Base-by-base conservation (phyloP, 2,888 invertebrate genomes). In the Rhyacophila evoluta region DNA sequence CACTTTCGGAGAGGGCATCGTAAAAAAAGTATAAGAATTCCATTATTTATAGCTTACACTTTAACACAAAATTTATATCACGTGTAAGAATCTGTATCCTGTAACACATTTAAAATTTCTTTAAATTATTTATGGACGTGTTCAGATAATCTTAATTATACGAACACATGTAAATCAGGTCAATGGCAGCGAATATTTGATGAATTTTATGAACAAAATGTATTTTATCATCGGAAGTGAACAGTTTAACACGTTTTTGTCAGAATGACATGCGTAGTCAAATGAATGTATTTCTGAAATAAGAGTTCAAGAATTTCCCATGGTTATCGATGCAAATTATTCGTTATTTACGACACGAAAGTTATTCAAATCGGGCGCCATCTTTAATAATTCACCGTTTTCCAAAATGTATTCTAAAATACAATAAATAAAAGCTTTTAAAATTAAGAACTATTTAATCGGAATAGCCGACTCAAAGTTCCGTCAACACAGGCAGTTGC, bases 241-340 rank as follows among this genome's bases (percentile, higher is more conserved):
- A 19, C 55, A 55, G 25, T 19, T 55, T 2, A 19, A 55, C 15
- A 55, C 4, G n/a, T 55, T 0, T 55, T 19, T 19, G 19, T 25
- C 10, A 2, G 19, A 55, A 55, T 25, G 25, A 10, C 25, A 55
- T 55, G 19, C 0, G 4, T 19, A 19, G 41, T 41, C 19, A 19
- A 55, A 55, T 55, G 12, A 55, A 25, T 19, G 55, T 10, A 19
- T 25, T 55, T 2, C 19, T 10, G 3, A 55, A 5, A 55, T 6
- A 19, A 55, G 39, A 55, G 55, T 25, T 55, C 15, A 55, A 55
- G 25, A 55, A 8, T 25, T 55, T 55, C 55, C 55, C 55, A 55
- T 25, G 19, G 55, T 55, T 55, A 55, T 55, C 25, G 25, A 55
- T 55, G 55, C 55, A 55, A 55, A 55, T 55, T 55, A n/a, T 55